These are phyloP conservation scores for Tangara arthus DNA, from an alignment of 2,797 vertebrate species.

Conservation along the genomic window DNA sequence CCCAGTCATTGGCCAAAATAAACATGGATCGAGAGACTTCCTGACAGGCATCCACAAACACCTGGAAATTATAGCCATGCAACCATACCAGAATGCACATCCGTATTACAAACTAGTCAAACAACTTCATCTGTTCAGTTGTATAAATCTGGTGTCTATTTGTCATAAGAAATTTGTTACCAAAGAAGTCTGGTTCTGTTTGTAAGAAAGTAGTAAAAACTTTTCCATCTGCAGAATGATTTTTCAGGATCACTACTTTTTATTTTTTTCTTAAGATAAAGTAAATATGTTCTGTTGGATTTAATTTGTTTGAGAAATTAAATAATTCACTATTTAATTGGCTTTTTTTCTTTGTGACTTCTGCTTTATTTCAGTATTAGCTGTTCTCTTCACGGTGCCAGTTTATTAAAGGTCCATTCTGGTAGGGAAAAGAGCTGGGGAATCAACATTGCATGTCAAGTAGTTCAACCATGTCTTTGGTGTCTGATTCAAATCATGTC, in stretches of 20 bases:
- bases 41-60: background rate
- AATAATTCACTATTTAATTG: background rate
- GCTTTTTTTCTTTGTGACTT: background rate
- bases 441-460: background rate
- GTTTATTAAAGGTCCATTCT: background rate
- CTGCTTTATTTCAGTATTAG: conserved; percentile 16
- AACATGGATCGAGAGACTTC: background rate
- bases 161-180: conserved; percentile 44
- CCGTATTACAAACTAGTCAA: conserved; percentile 51
- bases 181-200: conserved; percentile 27
- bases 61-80: background rate
- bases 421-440: background rate
- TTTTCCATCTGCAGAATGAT: background rate
- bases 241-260: conserved; percentile 6
- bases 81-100: background rate
- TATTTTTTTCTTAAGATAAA: background rate
- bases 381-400: background rate
- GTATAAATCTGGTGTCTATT: background rate
- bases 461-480: rapidly evolving
- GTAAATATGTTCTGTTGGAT: background rate
- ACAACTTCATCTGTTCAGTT: conserved; percentile 16
- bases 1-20: background rate
- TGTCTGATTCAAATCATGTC: background rate
- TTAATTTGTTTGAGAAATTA: background rate
- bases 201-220: conserved; percentile 12